A percentile compares a stretch with the other conserved stretches of the same genome.
These are phyloP conservation scores for Sebastes baramenuke DNA, from an alignment of 2,797 vertebrate species.

Conservation along the genomic window DNA sequence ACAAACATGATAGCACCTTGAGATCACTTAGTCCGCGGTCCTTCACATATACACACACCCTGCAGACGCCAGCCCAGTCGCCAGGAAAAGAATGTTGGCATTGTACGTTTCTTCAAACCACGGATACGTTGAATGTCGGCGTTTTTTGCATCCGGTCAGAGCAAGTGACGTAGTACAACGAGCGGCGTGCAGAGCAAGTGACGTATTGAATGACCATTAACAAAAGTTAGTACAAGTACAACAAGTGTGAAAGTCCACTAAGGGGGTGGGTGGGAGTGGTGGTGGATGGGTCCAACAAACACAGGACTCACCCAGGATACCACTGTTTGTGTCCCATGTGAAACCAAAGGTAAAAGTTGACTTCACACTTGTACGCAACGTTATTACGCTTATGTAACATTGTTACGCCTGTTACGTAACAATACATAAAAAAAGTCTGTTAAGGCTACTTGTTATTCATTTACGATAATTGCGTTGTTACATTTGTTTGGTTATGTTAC, in stretches of 20 bases:
- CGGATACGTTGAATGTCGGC: not conserved
- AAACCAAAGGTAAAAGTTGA: no score
- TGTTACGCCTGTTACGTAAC: not conserved
- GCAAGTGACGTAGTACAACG: rapidly evolving
- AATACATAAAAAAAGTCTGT: no score
- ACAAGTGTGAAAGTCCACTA: not conserved
- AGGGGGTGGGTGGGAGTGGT: not conserved
- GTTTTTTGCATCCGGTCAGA: not conserved
- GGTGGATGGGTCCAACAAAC: not conserved
- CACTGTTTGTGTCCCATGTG: rapidly evolving
- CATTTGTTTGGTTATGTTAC: not conserved
- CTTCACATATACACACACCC: not conserved
- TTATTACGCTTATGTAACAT: not conserved
- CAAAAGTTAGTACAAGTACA: not conserved
- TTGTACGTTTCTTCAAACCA: not conserved
- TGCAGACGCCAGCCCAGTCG: not conserved
- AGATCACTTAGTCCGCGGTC: constrained; percentile 60
- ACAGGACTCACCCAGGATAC: not conserved
- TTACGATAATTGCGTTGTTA: not conserved
- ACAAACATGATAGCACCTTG: constrained; percentile 79
- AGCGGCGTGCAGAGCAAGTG: not conserved
- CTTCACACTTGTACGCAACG: not conserved
- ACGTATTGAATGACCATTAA: rapidly evolving
- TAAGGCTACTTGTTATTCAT: no score
- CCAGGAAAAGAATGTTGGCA: not conserved